Evolutionary conservation across 2,888 invertebrate genomes (phyloP).

Genomic region (Pandemis heparana): DNA sequence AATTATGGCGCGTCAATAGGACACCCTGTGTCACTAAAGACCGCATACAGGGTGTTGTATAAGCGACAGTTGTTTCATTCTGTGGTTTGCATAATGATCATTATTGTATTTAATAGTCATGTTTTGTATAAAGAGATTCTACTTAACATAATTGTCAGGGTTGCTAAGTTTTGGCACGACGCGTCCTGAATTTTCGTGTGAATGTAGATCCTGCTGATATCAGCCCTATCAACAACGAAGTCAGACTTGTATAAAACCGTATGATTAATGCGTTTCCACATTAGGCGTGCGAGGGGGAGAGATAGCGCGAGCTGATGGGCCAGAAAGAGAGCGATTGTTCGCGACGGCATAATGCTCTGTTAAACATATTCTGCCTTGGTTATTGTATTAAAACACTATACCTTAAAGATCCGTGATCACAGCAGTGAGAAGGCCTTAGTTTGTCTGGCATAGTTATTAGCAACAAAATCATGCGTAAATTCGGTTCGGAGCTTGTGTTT

Average conservation of each 20-base stretch:
- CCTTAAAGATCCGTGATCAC: too few species aligned
- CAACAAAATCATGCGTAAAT: too few species aligned
- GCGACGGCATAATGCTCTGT: too few species aligned
- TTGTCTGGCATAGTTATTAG: too few species aligned
- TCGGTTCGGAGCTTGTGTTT: too few species aligned
- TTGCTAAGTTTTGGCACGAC: background rate
- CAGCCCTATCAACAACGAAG: constrained; percentile 62
- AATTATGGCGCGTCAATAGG: constrained; percentile 76
- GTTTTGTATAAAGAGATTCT: constrained; percentile 18
- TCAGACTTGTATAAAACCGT: constrained; percentile 75
- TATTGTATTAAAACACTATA: too few species aligned
- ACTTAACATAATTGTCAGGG: constrained; percentile 2
- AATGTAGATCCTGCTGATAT: constrained; percentile 21
- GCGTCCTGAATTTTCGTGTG: constrained; percentile 3
- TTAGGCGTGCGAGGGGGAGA: constrained; percentile 62
- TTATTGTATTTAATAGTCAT: constrained; percentile 15
- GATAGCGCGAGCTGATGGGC: constrained; percentile 52
- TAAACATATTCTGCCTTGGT: too few species aligned
- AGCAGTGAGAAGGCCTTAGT: too few species aligned
- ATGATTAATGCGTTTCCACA: constrained; percentile 80
- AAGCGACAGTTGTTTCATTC: constrained; percentile 37
- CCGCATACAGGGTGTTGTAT: constrained; percentile 53
- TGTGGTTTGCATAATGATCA: constrained; percentile 13
- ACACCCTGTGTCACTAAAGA: constrained; percentile 57
- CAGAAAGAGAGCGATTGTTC: constrained; percentile 43